A percentile compares a stretch with the other conserved stretches of the same genome.
phyloP scores from a whole-genome alignment of 2,113 vertebrate genomes.

The Indicator maculatus region DNA sequence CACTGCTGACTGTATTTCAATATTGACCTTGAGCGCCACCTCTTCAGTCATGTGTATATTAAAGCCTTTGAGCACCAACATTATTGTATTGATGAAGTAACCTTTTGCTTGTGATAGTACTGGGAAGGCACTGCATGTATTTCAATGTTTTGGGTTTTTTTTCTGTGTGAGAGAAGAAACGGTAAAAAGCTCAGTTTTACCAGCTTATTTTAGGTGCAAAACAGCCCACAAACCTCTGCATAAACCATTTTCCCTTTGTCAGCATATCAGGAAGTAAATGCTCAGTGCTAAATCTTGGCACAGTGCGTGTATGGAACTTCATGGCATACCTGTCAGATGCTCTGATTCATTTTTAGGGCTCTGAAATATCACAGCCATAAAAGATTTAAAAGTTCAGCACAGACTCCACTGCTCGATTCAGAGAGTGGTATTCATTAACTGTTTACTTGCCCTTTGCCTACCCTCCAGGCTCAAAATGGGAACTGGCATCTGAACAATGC shows the following conservation, averaged over 20 bases:
- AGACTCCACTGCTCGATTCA: not conserved
- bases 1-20: slow-evolving; percentile 36
- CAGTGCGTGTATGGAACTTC: not conserved
- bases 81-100: slow-evolving; percentile 55
- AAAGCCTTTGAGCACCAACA: not conserved
- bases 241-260: slow-evolving; percentile 63
- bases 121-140: not conserved
- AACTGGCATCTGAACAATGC: not conserved
- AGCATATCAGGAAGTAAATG: slow-evolving; percentile 61
- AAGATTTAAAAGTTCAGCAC: slow-evolving; percentile 25
- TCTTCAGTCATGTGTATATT: slow-evolving; percentile 25
- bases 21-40: not conserved
- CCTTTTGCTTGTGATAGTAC: slow-evolving; percentile 35
- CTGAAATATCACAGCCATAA: slow-evolving; percentile 58
- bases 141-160: slow-evolving; percentile 27
- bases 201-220: slow-evolving; percentile 33
- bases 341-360: slow-evolving; percentile 38
- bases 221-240: slow-evolving; percentile 12
- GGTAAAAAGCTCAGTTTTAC: slow-evolving; percentile 20
- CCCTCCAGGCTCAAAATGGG: not conserved
- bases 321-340: slow-evolving; percentile 15
- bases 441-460: slow-evolving; percentile 52
- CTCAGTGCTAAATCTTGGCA: slow-evolving; percentile 56
- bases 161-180: slow-evolving; percentile 29
- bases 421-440: slow-evolving; percentile 11